Evolutionary conservation across 2,797 vertebrate genomes (phyloP).

Genomic region (Sebastes steindachneri): DNA sequence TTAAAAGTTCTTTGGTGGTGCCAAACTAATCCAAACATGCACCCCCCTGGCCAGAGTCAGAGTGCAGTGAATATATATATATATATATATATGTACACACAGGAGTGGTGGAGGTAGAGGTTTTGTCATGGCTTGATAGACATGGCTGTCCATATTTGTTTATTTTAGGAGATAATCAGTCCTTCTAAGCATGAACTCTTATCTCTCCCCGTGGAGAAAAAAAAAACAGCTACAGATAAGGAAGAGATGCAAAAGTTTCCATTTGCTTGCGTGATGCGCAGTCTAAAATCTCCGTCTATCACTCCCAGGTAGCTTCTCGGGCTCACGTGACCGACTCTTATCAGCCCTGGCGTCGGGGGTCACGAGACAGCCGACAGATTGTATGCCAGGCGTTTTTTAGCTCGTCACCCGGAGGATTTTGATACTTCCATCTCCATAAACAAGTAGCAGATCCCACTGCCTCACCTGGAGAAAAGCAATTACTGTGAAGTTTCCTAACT

Average conservation of each 20-base stretch:
- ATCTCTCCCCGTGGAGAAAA: conserved; percentile 63
- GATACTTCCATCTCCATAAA: conserved; percentile 61
- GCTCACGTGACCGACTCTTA: conserved; percentile 61
- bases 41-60: neutral
- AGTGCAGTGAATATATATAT: neutral
- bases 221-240: conserved; percentile 69
- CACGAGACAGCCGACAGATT: conserved; percentile 72
- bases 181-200: conserved; percentile 75
- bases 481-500: conserved; percentile 55
- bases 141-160: conserved; percentile 79
- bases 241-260: conserved; percentile 75
- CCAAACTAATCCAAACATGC: conserved; percentile 43
- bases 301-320: conserved; percentile 53
- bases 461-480: conserved; percentile 68
- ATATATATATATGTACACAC: conserved; percentile 16
- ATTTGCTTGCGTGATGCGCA: conserved; percentile 63
- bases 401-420: conserved; percentile 65
- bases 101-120: conserved; percentile 38
- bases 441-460: conserved; percentile 53
- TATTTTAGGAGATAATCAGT: conserved; percentile 82
- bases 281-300: conserved; percentile 69
- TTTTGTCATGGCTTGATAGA: conserved; percentile 74
- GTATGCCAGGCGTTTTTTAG: conserved; percentile 45
- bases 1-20: conserved; percentile 43
- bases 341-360: conserved; percentile 64